Conservation (phyloP, 2,888 invertebrate genomes). For the Pristionchus fissidentatus region DNA sequence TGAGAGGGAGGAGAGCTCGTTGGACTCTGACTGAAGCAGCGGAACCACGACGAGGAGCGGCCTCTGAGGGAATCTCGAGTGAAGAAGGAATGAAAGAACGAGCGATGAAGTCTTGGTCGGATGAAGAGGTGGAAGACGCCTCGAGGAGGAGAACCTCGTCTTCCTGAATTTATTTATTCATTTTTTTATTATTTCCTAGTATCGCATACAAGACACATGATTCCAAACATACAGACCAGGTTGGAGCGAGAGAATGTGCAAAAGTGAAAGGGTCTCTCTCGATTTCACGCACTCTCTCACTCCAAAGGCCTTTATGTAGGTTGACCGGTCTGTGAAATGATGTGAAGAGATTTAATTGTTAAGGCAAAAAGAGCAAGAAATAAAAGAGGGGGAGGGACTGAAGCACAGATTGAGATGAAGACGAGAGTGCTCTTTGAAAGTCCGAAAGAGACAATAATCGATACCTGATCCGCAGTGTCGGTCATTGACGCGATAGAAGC, state of each 20-base stretch:
- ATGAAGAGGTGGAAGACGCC: slow-evolving; percentile 7
- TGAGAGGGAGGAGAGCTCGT: slow-evolving; percentile 18
- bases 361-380: too few relatives aligned
- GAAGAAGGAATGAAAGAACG: not conserved
- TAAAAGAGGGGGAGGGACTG: too few relatives aligned
- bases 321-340: too few relatives aligned
- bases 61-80: not conserved
- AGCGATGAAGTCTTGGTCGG: not conserved
- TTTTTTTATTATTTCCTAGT: not conserved
- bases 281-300: too few relatives aligned
- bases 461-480: slow-evolving; percentile 16
- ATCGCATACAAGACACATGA: too few relatives aligned
- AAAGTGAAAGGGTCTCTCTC: too few relatives aligned
- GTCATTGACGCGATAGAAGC: slow-evolving; percentile 24
- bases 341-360: too few relatives aligned
- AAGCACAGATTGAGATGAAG: not conserved
- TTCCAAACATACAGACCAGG: too few relatives aligned
- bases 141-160: slow-evolving; percentile 32
- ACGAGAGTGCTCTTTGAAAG: not conserved
- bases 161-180: not conserved
- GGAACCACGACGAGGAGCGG: slow-evolving; percentile 18
- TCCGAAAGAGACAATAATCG: not conserved
- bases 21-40: slow-evolving; percentile 17
- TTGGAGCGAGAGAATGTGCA: too few relatives aligned
- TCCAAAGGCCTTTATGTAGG: too few relatives aligned